Evolutionary conservation across 2,888 invertebrate species (phyloP), one percentile per base, ranked within the genome.

Genomic region (Philaethria dido): DNA sequence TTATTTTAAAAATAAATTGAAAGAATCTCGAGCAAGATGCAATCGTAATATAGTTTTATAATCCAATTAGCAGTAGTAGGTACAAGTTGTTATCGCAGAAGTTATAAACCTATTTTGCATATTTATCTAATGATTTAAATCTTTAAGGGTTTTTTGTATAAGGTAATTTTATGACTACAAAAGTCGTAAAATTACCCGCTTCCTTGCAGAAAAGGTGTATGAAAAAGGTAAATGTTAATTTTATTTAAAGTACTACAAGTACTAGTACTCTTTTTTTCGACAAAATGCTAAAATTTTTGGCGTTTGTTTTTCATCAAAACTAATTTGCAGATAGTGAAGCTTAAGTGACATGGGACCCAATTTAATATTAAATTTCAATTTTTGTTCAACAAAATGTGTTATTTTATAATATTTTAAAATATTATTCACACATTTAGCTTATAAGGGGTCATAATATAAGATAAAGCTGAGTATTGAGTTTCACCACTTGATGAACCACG

Each of bases 61-160:
- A 52, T 52, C 11, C 29, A 52, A 52, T 52, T 52, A 52, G 29
- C 29, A 29, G 29, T 29, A 16, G 16, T 29, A 29, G 29, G 16
- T 29, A 29, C 52, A 52, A 16, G 29, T 52, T 29, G 52, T 52
- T 52, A 52, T 29, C 52, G 16, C 16, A 29, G 25, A 50, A 50
- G 25, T 50, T 50, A 50, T 25, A 50, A 50, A 25, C 14, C 22
- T 39, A 50, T 39, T 25, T 48, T n/a, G 11, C 47, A 50, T 39
- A 48, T 1, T 50, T 47, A 62, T 18, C n/a, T n/a, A 29, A 50
- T 50, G 52, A 33, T 52, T 52, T 52, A 11, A 16, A 52, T n/a
- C n/a, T 29, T 29, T 16, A 6, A 9, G 11, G 25, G 25, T n/a
- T n/a, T n/a, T n/a, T n/a, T n/a, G n/a, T n/a, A n/a, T n/a, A n/a